Conservation (phyloP, 1,140 invertebrate species). For the Aphelenchoides avenae region DNA sequence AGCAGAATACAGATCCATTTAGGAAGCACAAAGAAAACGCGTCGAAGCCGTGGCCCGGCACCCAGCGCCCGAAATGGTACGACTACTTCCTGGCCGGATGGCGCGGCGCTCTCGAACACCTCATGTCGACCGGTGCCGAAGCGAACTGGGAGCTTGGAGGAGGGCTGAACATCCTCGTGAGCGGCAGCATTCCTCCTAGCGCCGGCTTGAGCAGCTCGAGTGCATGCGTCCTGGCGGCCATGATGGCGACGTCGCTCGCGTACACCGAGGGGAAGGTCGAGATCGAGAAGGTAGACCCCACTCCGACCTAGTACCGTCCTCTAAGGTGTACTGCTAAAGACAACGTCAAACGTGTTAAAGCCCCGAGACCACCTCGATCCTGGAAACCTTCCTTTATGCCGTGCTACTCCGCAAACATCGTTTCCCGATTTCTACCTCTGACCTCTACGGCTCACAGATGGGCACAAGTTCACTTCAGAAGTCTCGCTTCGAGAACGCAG, state of each 20-base stretch:
- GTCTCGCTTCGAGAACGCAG: too few species aligned
- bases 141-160: conserved; percentile 19
- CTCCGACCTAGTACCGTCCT: too few species aligned
- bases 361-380: too few species aligned
- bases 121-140: conserved; percentile 47
- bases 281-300: too few species aligned
- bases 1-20: too few species aligned
- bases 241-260: conserved; percentile 74
- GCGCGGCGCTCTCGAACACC: conserved; percentile 71
- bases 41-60: conserved; percentile 26
- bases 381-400: too few species aligned
- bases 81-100: conserved; percentile 91
- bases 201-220: conserved; percentile 94
- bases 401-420: too few species aligned
- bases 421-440: too few species aligned
- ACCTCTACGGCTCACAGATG: too few species aligned
- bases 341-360: too few species aligned
- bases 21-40: conserved; percentile 9
- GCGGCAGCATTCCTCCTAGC: conserved; percentile 79
- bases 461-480: too few species aligned
- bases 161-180: conserved; percentile 73
- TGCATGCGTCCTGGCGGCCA: conserved; percentile 86
- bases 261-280: conserved; percentile 63
- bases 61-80: conserved; percentile 74
- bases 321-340: too few species aligned